A percentile compares a stretch with the other conserved stretches of the same genome.
These are phyloP conservation scores for Pampus argenteus DNA, from an alignment of 2,797 vertebrate genomes.

Conservation along the genomic window DNA sequence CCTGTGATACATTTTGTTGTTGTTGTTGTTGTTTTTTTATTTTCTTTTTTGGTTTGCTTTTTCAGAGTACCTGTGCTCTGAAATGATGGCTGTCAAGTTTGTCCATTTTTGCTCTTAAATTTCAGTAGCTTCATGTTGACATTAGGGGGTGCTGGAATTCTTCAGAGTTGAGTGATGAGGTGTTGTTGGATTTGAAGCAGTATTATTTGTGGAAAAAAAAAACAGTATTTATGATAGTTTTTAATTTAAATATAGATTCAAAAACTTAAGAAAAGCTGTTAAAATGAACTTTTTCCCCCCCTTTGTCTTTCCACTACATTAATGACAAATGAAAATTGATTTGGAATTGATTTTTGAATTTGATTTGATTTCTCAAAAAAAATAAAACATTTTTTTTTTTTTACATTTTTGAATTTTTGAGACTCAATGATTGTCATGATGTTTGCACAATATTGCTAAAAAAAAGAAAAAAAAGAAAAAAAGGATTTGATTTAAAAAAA, in stretches of 20 bases:
- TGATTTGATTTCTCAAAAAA: too few relatives aligned
- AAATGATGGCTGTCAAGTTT: constrained; percentile 46
- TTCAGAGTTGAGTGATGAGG: constrained; percentile 71
- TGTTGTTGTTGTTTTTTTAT: constrained; percentile 19
- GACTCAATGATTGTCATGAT: background rate
- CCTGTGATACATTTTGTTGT: constrained; percentile 57
- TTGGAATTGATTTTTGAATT: too few relatives aligned
- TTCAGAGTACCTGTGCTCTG: constrained; percentile 7
- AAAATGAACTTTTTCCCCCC: background rate
- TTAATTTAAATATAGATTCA: constrained; percentile 32
- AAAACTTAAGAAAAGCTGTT: constrained; percentile 20
- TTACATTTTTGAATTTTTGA: constrained; percentile 15
- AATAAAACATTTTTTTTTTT: too few relatives aligned
- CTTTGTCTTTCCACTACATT: constrained; percentile 18
- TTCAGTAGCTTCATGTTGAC: constrained; percentile 76
- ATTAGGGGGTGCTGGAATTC: constrained; percentile 88
- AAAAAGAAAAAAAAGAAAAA: background rate
- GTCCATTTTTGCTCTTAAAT: constrained; percentile 6
- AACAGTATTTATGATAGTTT: constrained; percentile 31
- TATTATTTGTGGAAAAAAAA: constrained; percentile 21
- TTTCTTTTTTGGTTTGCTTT: constrained; percentile 23
- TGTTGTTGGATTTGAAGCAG: constrained; percentile 26
- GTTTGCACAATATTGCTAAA: constrained; percentile 8
- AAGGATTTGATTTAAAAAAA: background rate
- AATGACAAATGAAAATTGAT: constrained; percentile 18